Evolutionary conservation across 2,113 vertebrate species (phyloP), one percentile per base, ranked within the genome.

Genomic region (Heterotilapia buettikoferi): DNA sequence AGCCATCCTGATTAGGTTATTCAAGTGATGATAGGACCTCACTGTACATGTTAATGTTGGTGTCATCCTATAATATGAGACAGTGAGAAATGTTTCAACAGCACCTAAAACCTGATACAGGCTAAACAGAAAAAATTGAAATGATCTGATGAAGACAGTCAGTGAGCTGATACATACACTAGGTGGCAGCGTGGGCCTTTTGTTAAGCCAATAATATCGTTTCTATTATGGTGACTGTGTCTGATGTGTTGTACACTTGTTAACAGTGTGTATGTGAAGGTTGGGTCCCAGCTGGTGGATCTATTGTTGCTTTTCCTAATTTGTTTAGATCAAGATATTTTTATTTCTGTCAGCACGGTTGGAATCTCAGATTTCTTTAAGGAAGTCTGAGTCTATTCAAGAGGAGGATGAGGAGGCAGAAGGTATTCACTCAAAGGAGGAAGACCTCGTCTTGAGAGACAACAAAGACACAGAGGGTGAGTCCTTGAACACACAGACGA

Each of bases 381-480:
- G 90, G 40, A 73, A 87, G 88, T 95, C 96, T 43, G 96, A 95
- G 18, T 85, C 95, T 45, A 9, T 96, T 82, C 90, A 79, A 81
- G 95, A 97, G 84, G 91, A 86, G 54, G 85, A 91, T 21, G 97
- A 97, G 82, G 87, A 89, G 68, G 13, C 71, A 82, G 95, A 94
- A 89, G 94, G 92, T 86, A 57, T 89, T 12, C 66, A 13, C 61
- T 78, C 56, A 38, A 95, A 93, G 66, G 93, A 88, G 59, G 94
- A 89, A 61, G 83, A 89, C 63, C 92, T 95, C 79, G 71, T 97
- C 82, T 97, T 94, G 80, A 94, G 88, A 95, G 97, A 97, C 90
- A 97, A 95, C 78, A 90, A 97, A 57, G 97, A 98, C 83, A 88
- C 92, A 88, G 96, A 97, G 79, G 97, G 98, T 98, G 94, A 97